A percentile compares a stretch with the other conserved stretches of the same genome.
phyloP scores from a whole-genome alignment of 2,888 invertebrate genomes.

The Octonoba sinensis region DNA sequence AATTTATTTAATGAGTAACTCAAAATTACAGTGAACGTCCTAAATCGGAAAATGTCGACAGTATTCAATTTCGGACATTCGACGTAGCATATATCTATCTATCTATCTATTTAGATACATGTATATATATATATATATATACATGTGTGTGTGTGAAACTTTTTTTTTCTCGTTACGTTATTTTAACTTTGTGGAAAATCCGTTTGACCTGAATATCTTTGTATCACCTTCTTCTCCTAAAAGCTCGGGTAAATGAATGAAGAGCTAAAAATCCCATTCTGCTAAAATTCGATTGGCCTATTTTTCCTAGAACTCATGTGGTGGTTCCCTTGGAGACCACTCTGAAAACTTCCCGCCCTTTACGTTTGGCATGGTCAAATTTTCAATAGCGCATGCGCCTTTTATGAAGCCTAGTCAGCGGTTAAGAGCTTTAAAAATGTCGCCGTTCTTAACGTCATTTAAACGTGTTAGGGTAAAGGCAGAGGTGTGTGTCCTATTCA shows the following conservation, averaged over 20 bases:
- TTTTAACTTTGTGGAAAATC: no score
- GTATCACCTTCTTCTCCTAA: no score
- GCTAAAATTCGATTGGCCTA: constrained; percentile 45
- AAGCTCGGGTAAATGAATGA: no score
- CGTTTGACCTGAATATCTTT: no score
- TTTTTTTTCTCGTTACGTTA: no score
- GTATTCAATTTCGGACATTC: background rate
- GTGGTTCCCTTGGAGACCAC: constrained; percentile 19
- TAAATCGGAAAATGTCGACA: no score
- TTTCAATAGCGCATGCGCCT: constrained; percentile 8
- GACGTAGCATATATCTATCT: background rate
- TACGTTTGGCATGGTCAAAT: background rate
- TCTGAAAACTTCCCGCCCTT: constrained; percentile 38
- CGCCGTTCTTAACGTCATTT: no score
- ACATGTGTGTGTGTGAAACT: background rate
- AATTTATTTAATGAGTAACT: no score
- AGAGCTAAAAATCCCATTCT: background rate
- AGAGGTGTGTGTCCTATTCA: no score
- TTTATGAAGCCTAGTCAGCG: background rate
- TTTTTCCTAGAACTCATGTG: constrained; percentile 2
- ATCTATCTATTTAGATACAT: background rate
- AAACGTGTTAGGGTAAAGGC: no score
- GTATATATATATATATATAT: background rate
- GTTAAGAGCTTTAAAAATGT: background rate
- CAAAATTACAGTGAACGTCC: no score